Conservation (phyloP, 2,797 vertebrate genomes). For the Acrossocheilus fasciatus region DNA sequence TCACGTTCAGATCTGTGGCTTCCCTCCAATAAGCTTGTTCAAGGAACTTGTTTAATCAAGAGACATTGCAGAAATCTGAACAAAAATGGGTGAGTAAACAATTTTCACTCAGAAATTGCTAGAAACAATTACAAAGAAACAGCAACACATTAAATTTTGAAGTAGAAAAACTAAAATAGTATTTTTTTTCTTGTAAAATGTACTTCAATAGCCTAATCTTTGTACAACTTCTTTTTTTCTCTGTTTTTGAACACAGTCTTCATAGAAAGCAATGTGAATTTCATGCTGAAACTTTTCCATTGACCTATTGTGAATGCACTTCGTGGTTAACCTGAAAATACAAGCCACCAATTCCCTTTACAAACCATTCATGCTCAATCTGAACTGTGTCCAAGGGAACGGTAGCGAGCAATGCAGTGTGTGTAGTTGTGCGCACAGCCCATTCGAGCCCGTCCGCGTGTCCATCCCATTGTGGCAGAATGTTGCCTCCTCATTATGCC, state of each 20-base stretch:
- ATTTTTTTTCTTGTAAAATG: background rate
- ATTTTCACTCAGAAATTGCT: background rate
- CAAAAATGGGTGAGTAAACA: background rate
- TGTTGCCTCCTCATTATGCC: slow-evolving; percentile 56
- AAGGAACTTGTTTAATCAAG: slow-evolving; percentile 10
- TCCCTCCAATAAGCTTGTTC: background rate
- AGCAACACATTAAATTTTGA: background rate
- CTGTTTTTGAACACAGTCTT: background rate
- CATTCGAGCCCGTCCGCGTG: slow-evolving; percentile 22
- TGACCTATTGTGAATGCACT: slow-evolving; percentile 2
- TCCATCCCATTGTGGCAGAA: slow-evolving; percentile 54
- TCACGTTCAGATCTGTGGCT: background rate
- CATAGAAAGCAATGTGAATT: background rate
- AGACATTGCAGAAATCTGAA: background rate
- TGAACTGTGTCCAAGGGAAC: slow-evolving; percentile 39
- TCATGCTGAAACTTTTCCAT: slow-evolving; percentile 60
- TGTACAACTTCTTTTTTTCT: background rate
- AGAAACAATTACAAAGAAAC: background rate
- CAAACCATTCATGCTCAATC: slow-evolving; percentile 26
- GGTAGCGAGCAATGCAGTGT: background rate
- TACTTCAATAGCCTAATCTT: background rate
- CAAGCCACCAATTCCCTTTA: background rate
- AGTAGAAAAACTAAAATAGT: background rate
- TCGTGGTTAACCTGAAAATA: slow-evolving; percentile 17
- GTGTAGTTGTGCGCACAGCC: slow-evolving; percentile 5